Conservation (phyloP, 2,113 vertebrate genomes). For the Epinephelus cyanopodus region DNA sequence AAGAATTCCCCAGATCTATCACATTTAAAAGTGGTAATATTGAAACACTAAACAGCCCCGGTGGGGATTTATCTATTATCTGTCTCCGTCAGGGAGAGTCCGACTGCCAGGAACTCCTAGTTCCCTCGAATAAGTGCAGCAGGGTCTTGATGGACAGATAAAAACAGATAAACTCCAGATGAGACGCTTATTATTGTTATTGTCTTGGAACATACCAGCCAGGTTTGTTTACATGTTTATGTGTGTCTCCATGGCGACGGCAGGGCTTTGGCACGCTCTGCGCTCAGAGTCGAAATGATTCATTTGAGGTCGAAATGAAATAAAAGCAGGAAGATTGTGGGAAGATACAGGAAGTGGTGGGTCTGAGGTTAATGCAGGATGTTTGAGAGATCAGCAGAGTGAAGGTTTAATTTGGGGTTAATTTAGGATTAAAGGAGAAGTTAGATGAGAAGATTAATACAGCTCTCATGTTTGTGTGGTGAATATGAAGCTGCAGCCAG, state of each 20-base stretch:
- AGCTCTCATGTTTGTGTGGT: neutral
- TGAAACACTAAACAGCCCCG: conserved; percentile 37
- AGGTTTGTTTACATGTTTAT: conserved; percentile 74
- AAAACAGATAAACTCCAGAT: conserved; percentile 78
- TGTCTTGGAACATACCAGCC: conserved; percentile 69
- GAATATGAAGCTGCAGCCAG: neutral
- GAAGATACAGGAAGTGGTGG: conserved; percentile 5
- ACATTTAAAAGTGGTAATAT: conserved; percentile 39
- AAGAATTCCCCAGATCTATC: conserved; percentile 54
- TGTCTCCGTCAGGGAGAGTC: conserved; percentile 37
- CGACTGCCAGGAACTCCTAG: conserved; percentile 51
- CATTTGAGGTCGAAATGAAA: conserved; percentile 48
- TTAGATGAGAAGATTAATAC: neutral
- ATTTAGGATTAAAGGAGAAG: neutral
- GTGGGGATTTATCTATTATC: conserved; percentile 66
- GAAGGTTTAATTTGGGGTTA: neutral
- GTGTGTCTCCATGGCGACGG: conserved; percentile 41
- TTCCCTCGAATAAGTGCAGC: conserved; percentile 52
- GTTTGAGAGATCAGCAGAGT: neutral
- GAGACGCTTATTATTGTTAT: conserved; percentile 69
- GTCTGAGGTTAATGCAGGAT: conserved; percentile 9
- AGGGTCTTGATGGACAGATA: conserved; percentile 68
- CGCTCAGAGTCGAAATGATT: conserved; percentile 32
- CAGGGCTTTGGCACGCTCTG: conserved; percentile 5
- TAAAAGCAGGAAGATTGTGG: conserved; percentile 23